Percentiles rank a stretch among this genome's conserved stretches.
phyloP scores from a whole-genome alignment of 92 coral and sea anemone species.

The Virgularia gustaviana region DNA sequence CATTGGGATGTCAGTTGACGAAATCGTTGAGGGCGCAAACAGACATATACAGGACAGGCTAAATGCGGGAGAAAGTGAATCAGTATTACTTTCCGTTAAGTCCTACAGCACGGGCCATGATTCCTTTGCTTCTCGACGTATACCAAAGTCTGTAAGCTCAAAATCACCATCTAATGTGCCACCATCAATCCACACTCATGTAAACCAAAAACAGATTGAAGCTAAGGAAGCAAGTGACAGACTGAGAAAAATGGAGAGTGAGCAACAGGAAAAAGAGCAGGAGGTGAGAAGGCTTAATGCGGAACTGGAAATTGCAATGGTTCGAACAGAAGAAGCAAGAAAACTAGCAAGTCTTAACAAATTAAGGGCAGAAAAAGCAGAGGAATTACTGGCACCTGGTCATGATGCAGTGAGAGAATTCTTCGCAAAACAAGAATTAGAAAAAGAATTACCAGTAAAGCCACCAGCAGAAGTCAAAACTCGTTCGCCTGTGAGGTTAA shows the following conservation, averaged over 20 bases:
- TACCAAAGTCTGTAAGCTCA: conserved; percentile 1
- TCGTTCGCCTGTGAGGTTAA: conserved; percentile 31
- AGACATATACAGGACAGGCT: conserved; percentile 34
- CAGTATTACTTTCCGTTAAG: conserved; percentile 36
- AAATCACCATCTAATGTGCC: not conserved
- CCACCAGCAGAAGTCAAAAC: not conserved
- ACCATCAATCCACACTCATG: not conserved
- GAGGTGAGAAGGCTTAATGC: conserved; percentile 34
- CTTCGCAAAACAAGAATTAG: not conserved
- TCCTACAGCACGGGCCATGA: not conserved
- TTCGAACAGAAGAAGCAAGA: conserved; percentile 49
- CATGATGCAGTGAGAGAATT: conserved; percentile 1
- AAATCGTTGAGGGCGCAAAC: conserved; percentile 7
- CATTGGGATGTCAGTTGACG: conserved; percentile 32
- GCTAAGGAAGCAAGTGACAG: conserved; percentile 47
- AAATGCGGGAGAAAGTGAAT: conserved; percentile 32
- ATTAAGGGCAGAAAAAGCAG: conserved; percentile 42
- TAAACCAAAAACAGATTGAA: conserved; percentile 30
- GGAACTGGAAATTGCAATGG: conserved; percentile 44
- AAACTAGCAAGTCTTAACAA: conserved; percentile 34
- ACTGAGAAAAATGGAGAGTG: conserved; percentile 29
- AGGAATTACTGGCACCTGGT: not conserved
- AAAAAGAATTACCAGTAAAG: not conserved
- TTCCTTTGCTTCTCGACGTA: too few species aligned
- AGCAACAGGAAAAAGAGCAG: conserved; percentile 43